These are phyloP conservation scores for Setipinna tenuifilis DNA, from an alignment of 2,797 vertebrate genomes.

Conservation along the genomic window DNA sequence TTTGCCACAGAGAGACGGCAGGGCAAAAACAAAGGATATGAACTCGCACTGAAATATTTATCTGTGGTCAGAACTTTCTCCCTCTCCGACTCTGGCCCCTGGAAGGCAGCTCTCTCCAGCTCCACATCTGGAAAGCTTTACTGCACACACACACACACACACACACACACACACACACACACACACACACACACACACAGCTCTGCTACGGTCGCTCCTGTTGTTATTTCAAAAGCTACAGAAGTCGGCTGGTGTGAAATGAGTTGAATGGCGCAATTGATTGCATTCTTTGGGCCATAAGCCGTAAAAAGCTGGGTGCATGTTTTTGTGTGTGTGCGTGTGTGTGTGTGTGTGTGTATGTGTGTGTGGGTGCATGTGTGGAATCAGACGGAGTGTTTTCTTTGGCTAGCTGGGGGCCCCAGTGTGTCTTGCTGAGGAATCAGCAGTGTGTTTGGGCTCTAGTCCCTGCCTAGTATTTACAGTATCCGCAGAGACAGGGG, in stretches of 20 bases:
- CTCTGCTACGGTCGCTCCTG: constrained; percentile 30
- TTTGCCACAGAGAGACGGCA: not conserved
- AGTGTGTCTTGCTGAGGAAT: constrained; percentile 49
- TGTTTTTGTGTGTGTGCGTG: constrained; percentile 38
- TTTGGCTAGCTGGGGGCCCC: constrained; percentile 53
- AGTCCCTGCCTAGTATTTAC: constrained; percentile 69
- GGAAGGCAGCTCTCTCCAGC: constrained; percentile 25
- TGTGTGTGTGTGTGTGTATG: not conserved
- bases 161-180: too few relatives aligned
- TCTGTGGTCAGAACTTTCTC: constrained; percentile 44
- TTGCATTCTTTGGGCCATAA: constrained; percentile 48
- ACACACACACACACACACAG: too few relatives aligned
- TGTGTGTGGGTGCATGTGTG: not conserved
- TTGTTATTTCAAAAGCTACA: constrained; percentile 49
- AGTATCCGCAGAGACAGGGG: constrained; percentile 41
- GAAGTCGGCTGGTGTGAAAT: constrained; percentile 50
- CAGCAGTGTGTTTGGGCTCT: constrained; percentile 68
- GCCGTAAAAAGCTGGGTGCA: constrained; percentile 51
- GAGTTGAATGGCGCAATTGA: constrained; percentile 43
- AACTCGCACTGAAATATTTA: constrained; percentile 48
- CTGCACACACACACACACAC: not conserved
- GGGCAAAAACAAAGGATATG: constrained; percentile 46
- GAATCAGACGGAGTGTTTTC: constrained; percentile 62
- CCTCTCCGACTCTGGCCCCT: constrained; percentile 25
- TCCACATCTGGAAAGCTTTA: constrained; percentile 61